Percentiles rank a stretch among this genome's conserved stretches.
These are phyloP conservation scores for Lamellibrachia satsuma DNA, from an alignment of 2,888 invertebrate species.

Conservation along the genomic window DNA sequence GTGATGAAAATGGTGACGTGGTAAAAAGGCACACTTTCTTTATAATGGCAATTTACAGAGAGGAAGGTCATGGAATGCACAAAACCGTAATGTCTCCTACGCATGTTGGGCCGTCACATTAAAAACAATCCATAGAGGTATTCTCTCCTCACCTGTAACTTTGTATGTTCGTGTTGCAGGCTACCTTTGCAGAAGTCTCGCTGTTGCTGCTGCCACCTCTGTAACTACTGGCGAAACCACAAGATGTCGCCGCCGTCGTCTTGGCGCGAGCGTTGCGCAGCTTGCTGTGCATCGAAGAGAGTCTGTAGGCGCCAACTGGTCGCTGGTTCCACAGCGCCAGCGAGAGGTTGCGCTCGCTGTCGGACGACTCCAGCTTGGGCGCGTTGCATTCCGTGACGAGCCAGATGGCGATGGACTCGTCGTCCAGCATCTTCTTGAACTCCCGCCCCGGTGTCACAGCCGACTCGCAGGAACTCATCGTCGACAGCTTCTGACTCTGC, in stretches of 20 bases:
- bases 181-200: not conserved
- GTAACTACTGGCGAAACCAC: not conserved
- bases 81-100: no score
- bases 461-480: not conserved
- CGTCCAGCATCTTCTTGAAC: not conserved
- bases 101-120: no score
- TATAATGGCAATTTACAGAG: no score
- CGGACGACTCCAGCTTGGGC: not conserved
- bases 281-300: not conserved
- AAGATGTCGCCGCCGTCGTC: not conserved
- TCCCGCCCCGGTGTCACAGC: not conserved
- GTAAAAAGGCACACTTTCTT: no score
- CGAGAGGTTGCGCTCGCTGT: not conserved
- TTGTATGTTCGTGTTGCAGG: not conserved
- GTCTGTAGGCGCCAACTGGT: not conserved
- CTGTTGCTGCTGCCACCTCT: not conserved
- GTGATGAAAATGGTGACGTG: no score
- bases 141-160: not conserved
- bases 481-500: not conserved
- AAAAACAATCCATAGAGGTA: not conserved
- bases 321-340: not conserved
- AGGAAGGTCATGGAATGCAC: no score
- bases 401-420: conserved; percentile 1
- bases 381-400: not conserved
- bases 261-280: not conserved